Conservation (phyloP, 2,888 invertebrate genomes). For the Steromphala cineraria region DNA sequence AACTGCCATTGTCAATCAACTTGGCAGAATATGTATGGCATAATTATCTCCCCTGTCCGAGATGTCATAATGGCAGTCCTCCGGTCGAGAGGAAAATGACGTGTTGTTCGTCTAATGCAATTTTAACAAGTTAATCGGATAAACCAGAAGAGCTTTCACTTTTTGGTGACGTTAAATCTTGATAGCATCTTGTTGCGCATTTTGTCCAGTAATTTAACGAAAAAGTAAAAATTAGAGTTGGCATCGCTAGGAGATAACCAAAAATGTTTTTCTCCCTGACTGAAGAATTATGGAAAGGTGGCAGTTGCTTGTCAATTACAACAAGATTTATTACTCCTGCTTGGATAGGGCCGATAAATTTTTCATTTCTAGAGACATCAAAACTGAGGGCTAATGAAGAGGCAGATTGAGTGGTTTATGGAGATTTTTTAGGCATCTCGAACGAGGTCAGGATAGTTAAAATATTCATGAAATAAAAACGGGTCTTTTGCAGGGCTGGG, state of each 20-base stretch:
- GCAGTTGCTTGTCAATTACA: conserved; percentile 9
- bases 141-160: neutral
- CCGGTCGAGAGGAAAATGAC: conserved; percentile 1
- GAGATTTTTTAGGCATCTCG: neutral
- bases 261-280: conserved; percentile 8
- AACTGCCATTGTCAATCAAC: neutral
- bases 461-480: conserved; percentile 2
- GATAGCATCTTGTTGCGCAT: conserved; percentile 1
- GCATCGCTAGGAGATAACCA: neutral
- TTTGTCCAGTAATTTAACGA: neutral
- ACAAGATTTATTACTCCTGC: conserved; percentile 14
- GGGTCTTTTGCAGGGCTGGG: neutral
- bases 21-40: conserved; percentile 7
- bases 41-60: conserved; percentile 12
- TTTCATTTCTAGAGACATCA: conserved; percentile 16
- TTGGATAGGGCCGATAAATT: conserved; percentile 2
- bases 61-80: conserved; percentile 6
- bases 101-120: conserved; percentile 4
- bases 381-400: neutral
- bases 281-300: conserved; percentile 3
- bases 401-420: neutral
- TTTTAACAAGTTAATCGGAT: conserved; percentile 16
- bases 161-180: neutral
- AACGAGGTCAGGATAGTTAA: conserved; percentile 5
- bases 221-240: neutral